Percentiles rank a stretch among this genome's conserved stretches.
phyloP scores from a whole-genome alignment of 2,797 vertebrate genomes.

The Falco columbarius region DNA sequence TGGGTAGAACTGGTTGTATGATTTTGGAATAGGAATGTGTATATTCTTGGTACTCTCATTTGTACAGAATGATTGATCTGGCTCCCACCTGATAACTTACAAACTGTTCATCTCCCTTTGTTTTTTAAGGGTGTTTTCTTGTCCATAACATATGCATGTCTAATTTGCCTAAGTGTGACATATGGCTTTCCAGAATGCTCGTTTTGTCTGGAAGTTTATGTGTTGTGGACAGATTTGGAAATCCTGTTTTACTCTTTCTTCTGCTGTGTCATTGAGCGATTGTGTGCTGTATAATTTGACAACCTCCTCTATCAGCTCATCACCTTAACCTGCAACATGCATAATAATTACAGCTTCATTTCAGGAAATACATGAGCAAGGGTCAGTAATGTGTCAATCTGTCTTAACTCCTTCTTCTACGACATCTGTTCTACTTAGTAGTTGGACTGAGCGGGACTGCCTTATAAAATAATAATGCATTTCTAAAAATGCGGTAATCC shows the following conservation, averaged over 20 bases:
- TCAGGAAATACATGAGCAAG: constrained; percentile 1
- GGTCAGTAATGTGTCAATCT: constrained; percentile 48
- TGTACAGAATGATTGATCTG: background rate
- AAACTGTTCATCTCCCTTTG: background rate
- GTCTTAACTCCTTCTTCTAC: background rate
- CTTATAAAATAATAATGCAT: constrained; percentile 10
- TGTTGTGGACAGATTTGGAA: constrained; percentile 9
- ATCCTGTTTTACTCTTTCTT: background rate
- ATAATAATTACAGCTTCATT: constrained; percentile 56
- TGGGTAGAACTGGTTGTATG: background rate
- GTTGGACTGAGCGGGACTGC: background rate
- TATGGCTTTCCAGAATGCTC: constrained; percentile 1
- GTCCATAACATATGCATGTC: constrained; percentile 14
- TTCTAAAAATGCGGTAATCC: constrained; percentile 18
- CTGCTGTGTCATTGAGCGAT: constrained; percentile 52
- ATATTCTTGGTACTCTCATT: background rate
- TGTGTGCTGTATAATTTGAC: constrained; percentile 50
- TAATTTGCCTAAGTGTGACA: constrained; percentile 55
- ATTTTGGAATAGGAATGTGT: background rate
- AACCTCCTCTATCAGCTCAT: constrained; percentile 59
- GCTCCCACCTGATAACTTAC: background rate
- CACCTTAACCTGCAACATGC: constrained; percentile 53
- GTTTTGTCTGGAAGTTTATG: constrained; percentile 1
- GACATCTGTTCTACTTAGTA: constrained; percentile 46
- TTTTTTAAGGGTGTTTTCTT: constrained; percentile 19